These are phyloP conservation scores for Xestia c-nigrum DNA, from an alignment of 2,888 invertebrate species.

Conservation along the genomic window DNA sequence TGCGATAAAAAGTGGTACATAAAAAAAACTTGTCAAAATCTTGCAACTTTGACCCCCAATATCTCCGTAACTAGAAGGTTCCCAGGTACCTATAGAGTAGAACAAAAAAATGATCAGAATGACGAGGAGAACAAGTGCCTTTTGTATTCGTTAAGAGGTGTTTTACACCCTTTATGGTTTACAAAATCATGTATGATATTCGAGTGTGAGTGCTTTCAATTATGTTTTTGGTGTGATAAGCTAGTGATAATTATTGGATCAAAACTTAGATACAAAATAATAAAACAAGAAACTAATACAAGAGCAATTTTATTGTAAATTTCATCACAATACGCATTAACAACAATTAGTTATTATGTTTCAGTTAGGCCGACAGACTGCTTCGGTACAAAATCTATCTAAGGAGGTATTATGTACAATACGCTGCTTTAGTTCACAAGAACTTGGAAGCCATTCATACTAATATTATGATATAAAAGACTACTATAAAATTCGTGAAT, in stretches of 20 bases:
- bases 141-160: too few species aligned
- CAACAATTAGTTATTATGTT: constrained; percentile 81
- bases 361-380: constrained; percentile 73
- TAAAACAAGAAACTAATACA: constrained; percentile 67
- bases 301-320: constrained; percentile 79
- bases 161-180: too few species aligned
- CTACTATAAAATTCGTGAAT: constrained; percentile 57
- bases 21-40: too few species aligned
- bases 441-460: constrained; percentile 78
- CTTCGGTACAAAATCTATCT: constrained; percentile 81
- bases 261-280: constrained; percentile 52
- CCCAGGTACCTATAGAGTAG: too few species aligned
- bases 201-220: background rate
- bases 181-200: background rate
- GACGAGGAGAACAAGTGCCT: too few species aligned
- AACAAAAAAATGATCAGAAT: too few species aligned
- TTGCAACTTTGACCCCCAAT: too few species aligned
- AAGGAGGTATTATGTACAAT: constrained; percentile 76
- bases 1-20: too few species aligned
- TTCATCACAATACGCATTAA: constrained; percentile 78
- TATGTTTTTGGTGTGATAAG: background rate
- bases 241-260: background rate
- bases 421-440: constrained; percentile 68
- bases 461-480: constrained; percentile 55
- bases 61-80: too few species aligned